Percentiles rank a stretch among this genome's conserved stretches.
phyloP scores from a whole-genome alignment of 2,113 vertebrate species.

The Prunella himalayana region DNA sequence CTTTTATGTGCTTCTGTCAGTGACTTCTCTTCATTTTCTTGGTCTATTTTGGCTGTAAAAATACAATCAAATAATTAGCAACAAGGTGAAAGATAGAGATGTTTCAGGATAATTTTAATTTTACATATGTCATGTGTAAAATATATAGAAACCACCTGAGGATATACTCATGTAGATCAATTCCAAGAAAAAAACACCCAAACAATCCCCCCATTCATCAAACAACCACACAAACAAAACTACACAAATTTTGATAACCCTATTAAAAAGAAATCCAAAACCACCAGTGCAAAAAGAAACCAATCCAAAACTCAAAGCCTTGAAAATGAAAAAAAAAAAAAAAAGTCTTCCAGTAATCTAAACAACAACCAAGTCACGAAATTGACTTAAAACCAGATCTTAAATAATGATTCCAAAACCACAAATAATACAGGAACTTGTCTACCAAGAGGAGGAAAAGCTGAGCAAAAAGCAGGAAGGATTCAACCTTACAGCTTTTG shows the following conservation, averaged over 20 bases:
- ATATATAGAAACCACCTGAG: not conserved
- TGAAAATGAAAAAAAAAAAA: not conserved
- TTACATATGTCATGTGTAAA: not conserved
- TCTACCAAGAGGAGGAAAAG: not conserved
- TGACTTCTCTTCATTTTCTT: constrained; percentile 85
- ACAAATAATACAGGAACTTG: not conserved
- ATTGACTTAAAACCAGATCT: not conserved
- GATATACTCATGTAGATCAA: not conserved
- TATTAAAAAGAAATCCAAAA: not conserved
- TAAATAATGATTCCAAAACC: not conserved
- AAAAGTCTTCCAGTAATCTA: not conserved
- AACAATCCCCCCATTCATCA: not conserved
- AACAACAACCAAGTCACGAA: not conserved
- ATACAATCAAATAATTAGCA: constrained; percentile 15
- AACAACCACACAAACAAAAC: not conserved
- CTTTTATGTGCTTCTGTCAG: constrained; percentile 85
- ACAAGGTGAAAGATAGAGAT: not conserved
- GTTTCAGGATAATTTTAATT: not conserved
- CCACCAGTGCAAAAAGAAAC: not conserved
- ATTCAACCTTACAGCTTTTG: not conserved
- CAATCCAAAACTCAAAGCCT: not conserved
- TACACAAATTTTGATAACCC: not conserved
- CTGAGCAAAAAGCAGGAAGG: not conserved
- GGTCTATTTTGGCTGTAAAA: constrained; percentile 86
- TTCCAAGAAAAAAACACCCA: not conserved